phyloP scores from a whole-genome alignment of 2,888 invertebrate species.

The Ichneumoninae sp. region DNA sequence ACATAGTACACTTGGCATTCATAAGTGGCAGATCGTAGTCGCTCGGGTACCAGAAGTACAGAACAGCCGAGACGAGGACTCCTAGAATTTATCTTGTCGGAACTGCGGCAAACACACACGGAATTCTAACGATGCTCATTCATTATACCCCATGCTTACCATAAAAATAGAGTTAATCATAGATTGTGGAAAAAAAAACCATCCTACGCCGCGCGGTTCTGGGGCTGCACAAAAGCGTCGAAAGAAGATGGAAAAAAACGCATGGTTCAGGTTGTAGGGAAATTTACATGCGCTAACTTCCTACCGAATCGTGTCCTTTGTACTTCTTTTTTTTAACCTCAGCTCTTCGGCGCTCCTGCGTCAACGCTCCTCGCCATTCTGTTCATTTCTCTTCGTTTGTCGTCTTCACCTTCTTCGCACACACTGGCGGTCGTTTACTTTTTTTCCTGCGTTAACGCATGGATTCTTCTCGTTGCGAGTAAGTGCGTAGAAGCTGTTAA shows the following conservation, averaged over 20 bases:
- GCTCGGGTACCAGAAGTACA: constrained; percentile 7
- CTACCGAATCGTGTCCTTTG: constrained; percentile 61
- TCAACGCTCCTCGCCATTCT: constrained; percentile 37
- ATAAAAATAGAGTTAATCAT: constrained; percentile 65
- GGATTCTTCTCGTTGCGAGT: constrained; percentile 50
- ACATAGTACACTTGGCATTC: constrained; percentile 58
- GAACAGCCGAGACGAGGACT: constrained; percentile 39
- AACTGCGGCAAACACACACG: constrained; percentile 39
- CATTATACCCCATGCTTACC: constrained; percentile 50
- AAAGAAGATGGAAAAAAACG: constrained; percentile 49
- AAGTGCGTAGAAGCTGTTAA: constrained; percentile 56
- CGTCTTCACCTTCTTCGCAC: constrained; percentile 22
- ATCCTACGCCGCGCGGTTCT: not conserved
- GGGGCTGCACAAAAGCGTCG: constrained; percentile 38
- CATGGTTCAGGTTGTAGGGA: constrained; percentile 30
- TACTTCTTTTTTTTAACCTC: constrained; percentile 33
- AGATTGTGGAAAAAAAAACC: constrained; percentile 42
- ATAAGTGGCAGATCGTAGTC: constrained; percentile 38
- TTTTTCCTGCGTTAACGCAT: constrained; percentile 42
- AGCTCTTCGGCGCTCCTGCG: constrained; percentile 28
- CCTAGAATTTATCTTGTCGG: constrained; percentile 58
- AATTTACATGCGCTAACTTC: constrained; percentile 64
- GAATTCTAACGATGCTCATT: constrained; percentile 62
- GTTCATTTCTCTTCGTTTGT: constrained; percentile 29
- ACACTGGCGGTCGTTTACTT: constrained; percentile 43